phyloP scores from a whole-genome alignment of 2,113 vertebrate genomes.

The Eolophus roseicapilla region DNA sequence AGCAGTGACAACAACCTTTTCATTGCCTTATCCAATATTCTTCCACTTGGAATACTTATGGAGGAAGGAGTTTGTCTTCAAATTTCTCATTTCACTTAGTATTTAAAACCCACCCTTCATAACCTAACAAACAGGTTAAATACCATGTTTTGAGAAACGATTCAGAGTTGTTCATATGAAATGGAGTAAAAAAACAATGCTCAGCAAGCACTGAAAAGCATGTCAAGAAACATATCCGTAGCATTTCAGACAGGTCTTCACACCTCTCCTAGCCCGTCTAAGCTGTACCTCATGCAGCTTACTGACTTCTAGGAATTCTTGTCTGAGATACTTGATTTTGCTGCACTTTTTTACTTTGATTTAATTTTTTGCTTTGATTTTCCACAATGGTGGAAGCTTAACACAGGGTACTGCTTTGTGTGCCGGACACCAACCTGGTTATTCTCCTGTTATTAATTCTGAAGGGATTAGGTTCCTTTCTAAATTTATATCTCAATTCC shows the following conservation, averaged over 20 bases:
- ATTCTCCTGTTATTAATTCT: neutral
- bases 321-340: neutral
- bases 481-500: neutral
- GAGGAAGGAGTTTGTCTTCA: neutral
- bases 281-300: neutral
- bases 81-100: neutral
- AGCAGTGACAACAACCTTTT: neutral
- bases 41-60: neutral
- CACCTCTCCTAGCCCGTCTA: neutral
- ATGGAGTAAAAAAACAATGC: neutral
- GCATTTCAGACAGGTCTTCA: neutral
- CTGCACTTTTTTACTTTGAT: neutral
- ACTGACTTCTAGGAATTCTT: neutral
- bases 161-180: neutral
- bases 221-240: neutral
- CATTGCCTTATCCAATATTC: neutral
- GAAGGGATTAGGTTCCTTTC: neutral
- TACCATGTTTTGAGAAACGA: rapidly evolving
- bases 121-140: neutral
- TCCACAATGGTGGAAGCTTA: rapidly evolving
- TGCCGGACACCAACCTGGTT: neutral
- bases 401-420: neutral
- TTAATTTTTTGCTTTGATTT: too few species aligned
- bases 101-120: neutral
- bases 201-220: neutral